A percentile compares a stretch with the other conserved stretches of the same genome.
Conservation (phyloP, 2,797 vertebrate species). For the Thamnophis elegans region DNA sequence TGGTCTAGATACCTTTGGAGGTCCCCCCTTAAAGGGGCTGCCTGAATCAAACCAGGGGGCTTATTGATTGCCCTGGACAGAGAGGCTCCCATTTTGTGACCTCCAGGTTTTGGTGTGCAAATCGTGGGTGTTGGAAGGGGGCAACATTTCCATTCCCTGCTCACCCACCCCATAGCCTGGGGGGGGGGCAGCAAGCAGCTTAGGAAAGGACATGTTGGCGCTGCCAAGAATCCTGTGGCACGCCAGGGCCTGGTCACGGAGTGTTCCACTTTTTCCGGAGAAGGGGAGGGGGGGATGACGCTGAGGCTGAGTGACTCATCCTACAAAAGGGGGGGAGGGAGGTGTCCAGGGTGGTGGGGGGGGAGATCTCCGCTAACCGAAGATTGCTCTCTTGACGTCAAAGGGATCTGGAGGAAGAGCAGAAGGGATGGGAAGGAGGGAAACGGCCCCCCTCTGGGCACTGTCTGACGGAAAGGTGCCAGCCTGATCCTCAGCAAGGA, state of each 20-base stretch:
- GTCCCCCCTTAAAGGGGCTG: not conserved
- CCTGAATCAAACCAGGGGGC: not conserved
- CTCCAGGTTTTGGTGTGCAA: not conserved
- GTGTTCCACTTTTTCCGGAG: constrained; percentile 27
- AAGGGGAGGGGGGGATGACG: not conserved
- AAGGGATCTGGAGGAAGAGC: constrained; percentile 35
- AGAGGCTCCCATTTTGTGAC: not conserved
- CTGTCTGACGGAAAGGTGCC: too few relatives aligned
- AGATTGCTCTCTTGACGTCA: constrained; percentile 50
- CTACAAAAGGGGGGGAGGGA: not conserved
- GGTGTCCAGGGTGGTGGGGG: not conserved
- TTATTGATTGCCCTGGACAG: not conserved
- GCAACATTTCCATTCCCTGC: not conserved
- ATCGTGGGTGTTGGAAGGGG: not conserved
- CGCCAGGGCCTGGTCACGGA: not conserved
- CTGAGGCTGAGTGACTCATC: constrained; percentile 47
- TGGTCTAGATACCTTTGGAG: not conserved
- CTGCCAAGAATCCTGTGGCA: not conserved
- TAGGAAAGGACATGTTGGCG: accelerated
- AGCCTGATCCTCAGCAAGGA: not conserved
- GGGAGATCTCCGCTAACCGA: constrained; percentile 9
- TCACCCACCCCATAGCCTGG: not conserved
- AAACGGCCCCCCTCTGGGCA: not conserved
- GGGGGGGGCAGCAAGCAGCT: not conserved
- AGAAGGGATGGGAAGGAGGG: too few relatives aligned